Base-by-base conservation (phyloP, 2,113 vertebrate genomes). In the Orcinus orca region DNA sequence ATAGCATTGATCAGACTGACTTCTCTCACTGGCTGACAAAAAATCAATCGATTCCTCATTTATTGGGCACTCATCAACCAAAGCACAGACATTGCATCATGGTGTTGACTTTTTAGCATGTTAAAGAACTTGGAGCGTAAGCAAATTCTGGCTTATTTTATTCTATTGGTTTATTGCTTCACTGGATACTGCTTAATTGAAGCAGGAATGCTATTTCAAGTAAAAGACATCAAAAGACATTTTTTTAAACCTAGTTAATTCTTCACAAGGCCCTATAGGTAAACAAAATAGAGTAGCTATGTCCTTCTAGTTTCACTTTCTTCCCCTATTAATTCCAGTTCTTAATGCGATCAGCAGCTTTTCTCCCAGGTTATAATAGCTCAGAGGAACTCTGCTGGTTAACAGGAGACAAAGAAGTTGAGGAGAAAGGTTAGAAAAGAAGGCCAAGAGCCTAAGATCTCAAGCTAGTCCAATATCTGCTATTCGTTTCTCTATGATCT, bases 1-100 rank as follows among this genome's bases (percentile, higher is more conserved):
- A 91, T 93, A 97, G 68, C 84, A 99, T 99, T 98, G 99, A 99
- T 98, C 96, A 97, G 97, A 96, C 98, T 98, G 98, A 98, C 96
- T 97, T 98, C 95, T 97, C 97, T 98, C 97, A 92, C 96, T 95
- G 96, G 62, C 80, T 97, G 92, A 97, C 94, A 95, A 87, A 98
- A 98, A 98, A 99, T 99, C 98, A 98, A 98, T 98, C 97, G 98
- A 95, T 95, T 97, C 95, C 62, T 90, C 94, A 81, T 97, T 98
- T 97, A 92, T 94, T 98, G 96, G 93, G 67, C 93, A 96, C 91
- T 96, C 82, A n/a, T 70, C n/a, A 89, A 86, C 74, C 91, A 68
- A 95, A 97, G 89, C 96, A 98, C 84, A 80, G n/a, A 2, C 83
- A 95, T 87, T 94, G 90, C 93, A 98, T 96, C 91, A 97, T 97